Evolutionary conservation across 2,797 vertebrate genomes (phyloP), one percentile per base, ranked within the genome.

Genomic region (Carapus acus): DNA sequence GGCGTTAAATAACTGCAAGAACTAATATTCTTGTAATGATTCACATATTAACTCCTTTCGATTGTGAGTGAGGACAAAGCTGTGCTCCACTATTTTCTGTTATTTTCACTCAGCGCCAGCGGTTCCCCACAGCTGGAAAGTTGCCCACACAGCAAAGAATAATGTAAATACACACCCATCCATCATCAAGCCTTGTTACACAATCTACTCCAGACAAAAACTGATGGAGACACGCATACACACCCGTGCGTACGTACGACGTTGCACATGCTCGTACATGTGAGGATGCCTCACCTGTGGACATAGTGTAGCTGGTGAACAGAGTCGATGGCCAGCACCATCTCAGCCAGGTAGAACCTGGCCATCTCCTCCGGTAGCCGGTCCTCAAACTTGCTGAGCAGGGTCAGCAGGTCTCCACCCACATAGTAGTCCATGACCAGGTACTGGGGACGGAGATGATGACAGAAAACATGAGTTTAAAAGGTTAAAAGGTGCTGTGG

Each of bases 361-460:
- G 96, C 93, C 96, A 99, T 99, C 34, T 99, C 96, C 78, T 99
- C 96, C 1, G 96, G 96, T 36, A 99, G 82, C 46, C 96, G 87
- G 72, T 99, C 96, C 78, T 99, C 96, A 82, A 98, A 98, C 80
- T 99, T 98, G 81, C 96, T 99, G 67, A 99, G 93, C 74, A 99
- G 84, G 1, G 96, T 99, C 71, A 99, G 90, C 67, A 99, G 88
- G 78, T 99, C 96, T 29, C 96, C 96, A 41, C 96, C 96, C 73
- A 99, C 96, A 14, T 99, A 99, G 83, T 99, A 99, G 89, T 99
- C 96, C 96, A 99, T 99, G 81, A 99, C 96, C 79, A 99, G 88
- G 84, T 99, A 99, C 96, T 99, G 12, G 24, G 8, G 12, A 51
- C 47, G 43, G 8, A 41, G 13, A 48, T 5, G 21, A 3, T 47